These are phyloP conservation scores for Xestobium rufovillosum DNA, from an alignment of 2,888 invertebrate genomes.

Conservation along the genomic window DNA sequence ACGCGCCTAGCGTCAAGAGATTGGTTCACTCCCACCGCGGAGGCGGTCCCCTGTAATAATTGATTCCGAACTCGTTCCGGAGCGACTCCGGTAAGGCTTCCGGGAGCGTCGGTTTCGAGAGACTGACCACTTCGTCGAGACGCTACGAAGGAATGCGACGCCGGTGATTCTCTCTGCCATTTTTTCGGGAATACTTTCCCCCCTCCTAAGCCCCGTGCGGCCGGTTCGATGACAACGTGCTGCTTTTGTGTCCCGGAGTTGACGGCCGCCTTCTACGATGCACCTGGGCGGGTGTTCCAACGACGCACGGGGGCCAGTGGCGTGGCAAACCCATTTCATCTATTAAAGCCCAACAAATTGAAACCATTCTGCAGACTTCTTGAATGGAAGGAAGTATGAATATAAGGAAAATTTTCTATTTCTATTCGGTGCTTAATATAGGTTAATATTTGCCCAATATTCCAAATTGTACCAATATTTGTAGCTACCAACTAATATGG, in stretches of 20 bases:
- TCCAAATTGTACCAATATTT: too few species aligned
- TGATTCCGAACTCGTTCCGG: constrained; percentile 41
- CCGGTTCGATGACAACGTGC: constrained; percentile 37
- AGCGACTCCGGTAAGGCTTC: constrained; percentile 21
- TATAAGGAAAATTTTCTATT: too few species aligned
- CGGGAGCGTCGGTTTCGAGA: constrained; percentile 20
- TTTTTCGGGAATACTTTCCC: constrained; percentile 35
- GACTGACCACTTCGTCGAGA: constrained; percentile 49
- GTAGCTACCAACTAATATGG: too few species aligned
- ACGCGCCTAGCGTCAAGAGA: constrained; percentile 42
- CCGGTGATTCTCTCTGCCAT: constrained; percentile 35
- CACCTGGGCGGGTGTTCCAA: constrained; percentile 47
- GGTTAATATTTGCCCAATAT: too few species aligned
- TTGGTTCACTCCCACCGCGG: constrained; percentile 46
- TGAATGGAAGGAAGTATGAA: too few species aligned
- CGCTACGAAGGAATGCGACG: constrained; percentile 51
- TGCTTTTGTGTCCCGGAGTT: constrained; percentile 33
- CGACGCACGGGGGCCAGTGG: constrained; percentile 17
- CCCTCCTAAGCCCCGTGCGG: constrained; percentile 22
- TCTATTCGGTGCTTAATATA: too few species aligned
- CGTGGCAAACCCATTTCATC: neutral
- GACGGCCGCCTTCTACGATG: constrained; percentile 43
- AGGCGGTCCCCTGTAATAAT: constrained; percentile 47
- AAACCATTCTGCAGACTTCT: too few species aligned
- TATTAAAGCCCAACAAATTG: neutral